Percentiles rank a stretch among this genome's conserved stretches.
Evolutionary conservation across 2,113 vertebrate species (phyloP).

Genomic region (Ploceus nigricollis): DNA sequence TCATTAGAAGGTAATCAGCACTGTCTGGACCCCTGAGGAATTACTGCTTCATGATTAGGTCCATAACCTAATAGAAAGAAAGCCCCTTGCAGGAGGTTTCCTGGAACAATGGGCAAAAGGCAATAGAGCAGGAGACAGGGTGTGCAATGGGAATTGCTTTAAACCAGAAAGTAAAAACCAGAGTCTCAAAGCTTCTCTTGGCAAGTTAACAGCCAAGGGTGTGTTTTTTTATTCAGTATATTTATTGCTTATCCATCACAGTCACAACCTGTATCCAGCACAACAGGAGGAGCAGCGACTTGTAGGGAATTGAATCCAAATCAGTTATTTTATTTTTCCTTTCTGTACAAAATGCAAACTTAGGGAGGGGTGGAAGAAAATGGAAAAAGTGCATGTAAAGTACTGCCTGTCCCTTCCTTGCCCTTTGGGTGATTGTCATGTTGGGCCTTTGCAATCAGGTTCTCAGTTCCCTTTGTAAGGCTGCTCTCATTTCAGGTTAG

Average conservation of each 20-base stretch:
- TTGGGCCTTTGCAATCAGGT: slow-evolving; percentile 15
- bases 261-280: not conserved
- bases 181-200: not conserved
- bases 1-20: slow-evolving; percentile 22
- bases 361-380: not conserved
- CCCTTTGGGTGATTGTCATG: not conserved
- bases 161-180: not conserved
- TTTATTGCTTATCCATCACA: not conserved
- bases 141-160: not conserved
- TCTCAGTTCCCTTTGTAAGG: not conserved
- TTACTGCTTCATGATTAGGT: not conserved
- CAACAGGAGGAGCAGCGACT: not conserved
- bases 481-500: slow-evolving; percentile 44
- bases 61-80: not conserved
- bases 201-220: not conserved
- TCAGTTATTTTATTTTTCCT: not conserved
- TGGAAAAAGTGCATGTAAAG: not conserved
- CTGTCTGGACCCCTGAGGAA: not conserved
- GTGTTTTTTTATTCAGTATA: not conserved
- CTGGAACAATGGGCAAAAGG: not conserved
- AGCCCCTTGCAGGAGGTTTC: not conserved
- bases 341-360: not conserved
- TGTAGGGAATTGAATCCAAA: not conserved
- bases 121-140: not conserved
- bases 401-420: not conserved